Evolutionary conservation across 1,140 invertebrate species (phyloP).

Genomic region (Drosophila novamexicana): DNA sequence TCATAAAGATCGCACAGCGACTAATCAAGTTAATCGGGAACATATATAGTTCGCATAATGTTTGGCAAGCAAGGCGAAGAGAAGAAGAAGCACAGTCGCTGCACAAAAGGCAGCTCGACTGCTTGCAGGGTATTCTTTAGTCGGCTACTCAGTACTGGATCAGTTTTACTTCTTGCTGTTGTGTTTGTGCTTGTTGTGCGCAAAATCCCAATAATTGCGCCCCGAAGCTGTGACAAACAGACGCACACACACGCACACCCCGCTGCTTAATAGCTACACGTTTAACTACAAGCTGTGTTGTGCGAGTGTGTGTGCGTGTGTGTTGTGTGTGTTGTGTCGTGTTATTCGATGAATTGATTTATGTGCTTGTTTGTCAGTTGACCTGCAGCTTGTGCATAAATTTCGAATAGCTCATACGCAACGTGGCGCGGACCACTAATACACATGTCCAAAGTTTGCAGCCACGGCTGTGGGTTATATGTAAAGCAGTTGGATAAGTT

Average conservation of each 20-base stretch:
- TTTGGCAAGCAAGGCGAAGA: too few relatives aligned
- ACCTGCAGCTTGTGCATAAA: constrained; percentile 79
- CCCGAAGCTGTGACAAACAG: constrained; percentile 45
- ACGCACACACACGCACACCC: neutral
- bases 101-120: too few relatives aligned
- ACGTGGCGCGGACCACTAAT: constrained; percentile 14
- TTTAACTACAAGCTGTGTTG: neutral
- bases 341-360: constrained; percentile 75
- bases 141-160: too few relatives aligned
- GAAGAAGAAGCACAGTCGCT: too few relatives aligned
- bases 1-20: too few relatives aligned
- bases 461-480: neutral
- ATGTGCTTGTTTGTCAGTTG: constrained; percentile 76
- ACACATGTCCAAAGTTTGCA: constrained; percentile 49
- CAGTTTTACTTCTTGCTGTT: constrained; percentile 17
- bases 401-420: constrained; percentile 57
- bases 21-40: too few relatives aligned
- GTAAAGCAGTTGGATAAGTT: too few relatives aligned
- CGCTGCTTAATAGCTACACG: neutral
- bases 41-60: too few relatives aligned
- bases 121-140: too few relatives aligned
- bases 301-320: neutral
- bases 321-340: constrained; percentile 4
- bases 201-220: constrained; percentile 73
- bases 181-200: constrained; percentile 31